Evolutionary conservation across 2,888 invertebrate genomes (phyloP).

Genomic region (Aspidiotus destructor): DNA sequence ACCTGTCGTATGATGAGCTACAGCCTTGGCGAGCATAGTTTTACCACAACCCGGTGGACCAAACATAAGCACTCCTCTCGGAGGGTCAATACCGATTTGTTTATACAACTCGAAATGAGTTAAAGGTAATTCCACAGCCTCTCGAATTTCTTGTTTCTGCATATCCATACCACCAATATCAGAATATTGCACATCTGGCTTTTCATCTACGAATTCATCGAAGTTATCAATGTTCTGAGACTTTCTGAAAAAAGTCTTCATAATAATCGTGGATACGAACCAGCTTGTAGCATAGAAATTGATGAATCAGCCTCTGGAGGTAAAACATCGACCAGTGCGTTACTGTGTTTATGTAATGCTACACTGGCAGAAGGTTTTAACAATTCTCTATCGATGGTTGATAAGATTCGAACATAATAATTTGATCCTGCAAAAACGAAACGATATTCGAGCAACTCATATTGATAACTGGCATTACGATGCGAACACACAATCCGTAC

Average conservation of each 20-base stretch:
- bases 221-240: too few relatives aligned
- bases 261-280: constrained; percentile 43
- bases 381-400: constrained; percentile 94
- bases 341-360: constrained; percentile 96
- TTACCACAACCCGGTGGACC: constrained; percentile 99
- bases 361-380: constrained; percentile 97
- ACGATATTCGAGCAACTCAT: neutral
- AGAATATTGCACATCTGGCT: constrained; percentile 92
- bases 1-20: constrained; percentile 96
- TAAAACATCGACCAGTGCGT: constrained; percentile 97
- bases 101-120: constrained; percentile 98
- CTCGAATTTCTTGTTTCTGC: constrained; percentile 98
- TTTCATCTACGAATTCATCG: constrained; percentile 61
- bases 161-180: constrained; percentile 99
- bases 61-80: constrained; percentile 95
- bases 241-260: too few relatives aligned
- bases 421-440: constrained; percentile 63
- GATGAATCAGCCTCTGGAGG: constrained; percentile 99
- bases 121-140: constrained; percentile 94
- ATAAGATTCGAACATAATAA: constrained; percentile 96
- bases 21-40: constrained; percentile 98
- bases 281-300: constrained; percentile 94
- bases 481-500: constrained; percentile 32
- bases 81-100: constrained; percentile 98
- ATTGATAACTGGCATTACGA: neutral